Base-by-base conservation (phyloP, 1,140 invertebrate species). In the Drosophila carrolli region DNA sequence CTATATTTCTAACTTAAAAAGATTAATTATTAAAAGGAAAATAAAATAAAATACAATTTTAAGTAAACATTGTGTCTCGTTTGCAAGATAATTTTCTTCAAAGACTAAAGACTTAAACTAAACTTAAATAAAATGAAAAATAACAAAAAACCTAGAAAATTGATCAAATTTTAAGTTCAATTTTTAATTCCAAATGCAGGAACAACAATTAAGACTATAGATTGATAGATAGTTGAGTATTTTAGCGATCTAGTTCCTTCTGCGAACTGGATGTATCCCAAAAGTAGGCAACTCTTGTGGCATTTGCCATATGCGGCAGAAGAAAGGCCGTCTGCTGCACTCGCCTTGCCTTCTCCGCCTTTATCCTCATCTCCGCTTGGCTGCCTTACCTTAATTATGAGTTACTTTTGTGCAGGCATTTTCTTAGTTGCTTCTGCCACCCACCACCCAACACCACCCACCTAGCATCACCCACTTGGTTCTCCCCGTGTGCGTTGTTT, bases 321-420 rank as follows among this genome's bases (percentile, higher is more conserved):
- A 65, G 71, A 75, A 50, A 81, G 66, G 59, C 66, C 48, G 62
- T 58, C 57, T 60, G 7, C 40, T 63, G 43, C 19, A 60, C 68
- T 55, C 55, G 35, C 53, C 35, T 13, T 29, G 40, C 43, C 38
- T 67, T 75, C 61, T 46, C 40, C 38, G 16, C 54, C 32, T 3
- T 32, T 57, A 44, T 29, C 13, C 59, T 19, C 37, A 7, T 38
- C 27, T 35, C 74, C 56, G 46, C 51, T 37, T 50, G 53, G 71
- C 59, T 77, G 75, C 50, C 74, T 82, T 75, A 65, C 79, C 83
- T 86, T 86, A 88, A 86, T 86, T 86, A 88, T 86, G 79, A 88
- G 83, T 88, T 88, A 86, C 83, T 86, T 86, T 88, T 88, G 83
- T 83, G 75, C 55, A 73, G 74, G 75, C 71, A 88, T 79, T 88